phyloP scores from a whole-genome alignment of 2,888 invertebrate genomes.

The Drosophila affinis region DNA sequence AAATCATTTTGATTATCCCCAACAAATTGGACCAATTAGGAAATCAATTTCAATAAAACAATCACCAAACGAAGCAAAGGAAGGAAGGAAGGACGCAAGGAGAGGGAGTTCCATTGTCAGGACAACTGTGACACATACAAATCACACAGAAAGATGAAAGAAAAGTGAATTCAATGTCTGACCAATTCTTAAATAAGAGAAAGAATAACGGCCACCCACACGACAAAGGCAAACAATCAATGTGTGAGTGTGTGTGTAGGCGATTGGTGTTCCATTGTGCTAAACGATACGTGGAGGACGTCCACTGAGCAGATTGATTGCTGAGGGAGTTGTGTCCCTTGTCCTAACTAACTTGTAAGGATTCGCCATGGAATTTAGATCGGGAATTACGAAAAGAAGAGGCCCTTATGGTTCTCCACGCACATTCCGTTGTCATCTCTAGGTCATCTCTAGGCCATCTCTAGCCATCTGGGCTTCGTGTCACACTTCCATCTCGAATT shows the following conservation, averaged over 20 bases:
- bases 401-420: no score
- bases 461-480: constrained; percentile 8
- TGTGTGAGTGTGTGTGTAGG: neutral
- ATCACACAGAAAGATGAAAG: constrained; percentile 17
- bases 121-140: constrained; percentile 37
- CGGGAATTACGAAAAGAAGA: no score
- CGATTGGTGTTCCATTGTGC: constrained; percentile 8
- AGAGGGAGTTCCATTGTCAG: constrained; percentile 35
- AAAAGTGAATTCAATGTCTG: constrained; percentile 62
- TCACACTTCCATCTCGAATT: constrained; percentile 25
- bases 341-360: neutral
- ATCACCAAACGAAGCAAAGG: constrained; percentile 13
- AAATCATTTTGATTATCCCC: constrained; percentile 49
- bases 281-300: constrained; percentile 14
- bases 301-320: constrained; percentile 8
- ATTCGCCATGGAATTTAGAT: neutral
- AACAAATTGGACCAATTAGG: constrained; percentile 66
- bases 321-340: neutral
- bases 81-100: neutral
- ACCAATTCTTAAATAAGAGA: constrained; percentile 54
- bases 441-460: no score
- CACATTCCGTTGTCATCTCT: neutral
- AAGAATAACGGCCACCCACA: neutral
- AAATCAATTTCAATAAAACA: constrained; percentile 63
- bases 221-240: constrained; percentile 31